Evolutionary conservation across 2,113 vertebrate genomes (phyloP).

Genomic region (Spheniscus mendiculus): DNA sequence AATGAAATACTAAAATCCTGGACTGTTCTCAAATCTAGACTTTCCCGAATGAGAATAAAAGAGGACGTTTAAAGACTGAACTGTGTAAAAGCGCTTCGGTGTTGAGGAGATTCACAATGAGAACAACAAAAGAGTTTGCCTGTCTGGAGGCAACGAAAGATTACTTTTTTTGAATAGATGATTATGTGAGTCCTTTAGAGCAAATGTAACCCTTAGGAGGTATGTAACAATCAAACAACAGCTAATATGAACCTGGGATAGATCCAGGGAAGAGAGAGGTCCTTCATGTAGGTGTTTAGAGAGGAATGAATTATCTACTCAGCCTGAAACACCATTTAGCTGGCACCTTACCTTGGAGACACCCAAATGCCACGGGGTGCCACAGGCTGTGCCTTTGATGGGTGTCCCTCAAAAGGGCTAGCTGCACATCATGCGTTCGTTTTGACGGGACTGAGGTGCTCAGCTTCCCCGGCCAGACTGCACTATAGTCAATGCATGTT

Average conservation of each 20-base stretch:
- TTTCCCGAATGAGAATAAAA: neutral
- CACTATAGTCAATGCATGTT: neutral
- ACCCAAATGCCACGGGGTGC: fast-evolving
- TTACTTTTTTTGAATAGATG: neutral
- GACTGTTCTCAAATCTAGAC: neutral
- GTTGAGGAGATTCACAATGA: neutral
- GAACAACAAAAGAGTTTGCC: neutral
- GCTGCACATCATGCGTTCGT: fast-evolving
- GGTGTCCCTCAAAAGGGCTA: neutral
- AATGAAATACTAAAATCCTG: conserved; percentile 9
- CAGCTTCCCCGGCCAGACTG: neutral
- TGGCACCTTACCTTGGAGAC: neutral
- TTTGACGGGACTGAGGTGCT: neutral
- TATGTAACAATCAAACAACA: neutral
- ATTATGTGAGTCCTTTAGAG: neutral
- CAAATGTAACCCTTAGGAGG: neutral
- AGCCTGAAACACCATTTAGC: neutral
- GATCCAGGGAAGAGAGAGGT: neutral
- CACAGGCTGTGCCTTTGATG: fast-evolving
- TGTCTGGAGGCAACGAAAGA: neutral
- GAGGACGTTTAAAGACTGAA: neutral
- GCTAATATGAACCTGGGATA: neutral
- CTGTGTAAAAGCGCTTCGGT: neutral
- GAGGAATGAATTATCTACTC: neutral
- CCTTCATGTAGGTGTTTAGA: neutral